phyloP scores from a whole-genome alignment of 2,113 vertebrate genomes.

The Labeo rohita region DNA sequence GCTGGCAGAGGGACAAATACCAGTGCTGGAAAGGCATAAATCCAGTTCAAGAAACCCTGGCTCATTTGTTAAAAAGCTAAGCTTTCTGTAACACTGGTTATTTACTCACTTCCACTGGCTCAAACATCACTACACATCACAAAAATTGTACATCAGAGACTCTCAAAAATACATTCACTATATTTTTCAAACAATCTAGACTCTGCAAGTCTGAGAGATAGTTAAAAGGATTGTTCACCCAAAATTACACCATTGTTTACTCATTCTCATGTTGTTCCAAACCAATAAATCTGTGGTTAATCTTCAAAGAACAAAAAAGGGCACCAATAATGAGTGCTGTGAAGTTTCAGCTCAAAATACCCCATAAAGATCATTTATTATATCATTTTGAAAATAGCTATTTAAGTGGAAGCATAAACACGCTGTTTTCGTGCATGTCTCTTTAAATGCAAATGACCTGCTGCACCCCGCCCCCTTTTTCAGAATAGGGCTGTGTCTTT shows the following conservation, averaged over 20 bases:
- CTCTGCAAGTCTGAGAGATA: not conserved
- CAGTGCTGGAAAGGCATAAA: constrained; percentile 69
- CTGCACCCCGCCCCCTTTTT: no score
- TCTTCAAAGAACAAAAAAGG: not conserved
- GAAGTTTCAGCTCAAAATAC: no score
- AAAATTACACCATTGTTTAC: not conserved
- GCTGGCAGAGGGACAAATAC: constrained; percentile 73
- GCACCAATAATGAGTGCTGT: no score
- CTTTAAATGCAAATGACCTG: no score
- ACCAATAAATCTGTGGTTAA: not conserved
- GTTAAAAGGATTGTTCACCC: not conserved
- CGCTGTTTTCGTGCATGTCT: no score
- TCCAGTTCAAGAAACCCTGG: constrained; percentile 56
- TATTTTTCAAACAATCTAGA: not conserved
- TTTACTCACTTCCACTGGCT: not conserved
- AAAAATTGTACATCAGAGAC: not conserved
- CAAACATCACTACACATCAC: not conserved
- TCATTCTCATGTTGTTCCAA: not conserved
- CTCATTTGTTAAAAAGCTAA: constrained; percentile 64
- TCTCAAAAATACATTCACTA: not conserved
- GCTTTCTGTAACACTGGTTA: not conserved
- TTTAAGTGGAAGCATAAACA: no score
- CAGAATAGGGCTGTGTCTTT: no score
- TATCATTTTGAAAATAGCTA: no score
- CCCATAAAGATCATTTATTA: no score